A percentile compares a stretch with the other conserved stretches of the same genome.
phyloP scores from a whole-genome alignment of 92 coral and sea anemone species.

The Parazoanthus atlanticus region DNA sequence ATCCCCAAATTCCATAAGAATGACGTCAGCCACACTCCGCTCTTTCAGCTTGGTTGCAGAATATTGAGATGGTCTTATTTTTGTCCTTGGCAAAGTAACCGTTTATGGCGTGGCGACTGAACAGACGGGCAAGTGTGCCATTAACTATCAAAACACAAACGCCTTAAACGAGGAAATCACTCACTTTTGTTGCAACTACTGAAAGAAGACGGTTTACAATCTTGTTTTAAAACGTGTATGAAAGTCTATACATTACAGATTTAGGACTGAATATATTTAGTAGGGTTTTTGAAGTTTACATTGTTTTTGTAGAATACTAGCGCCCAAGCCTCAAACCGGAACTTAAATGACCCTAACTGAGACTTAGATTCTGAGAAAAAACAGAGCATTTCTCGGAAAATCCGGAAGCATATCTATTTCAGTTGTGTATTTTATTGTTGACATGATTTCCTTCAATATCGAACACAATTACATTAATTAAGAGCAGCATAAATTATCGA shows the following conservation, averaged over 20 bases:
- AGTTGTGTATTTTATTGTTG: neutral
- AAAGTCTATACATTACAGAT: neutral
- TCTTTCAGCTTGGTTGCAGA: slow-evolving; percentile 30
- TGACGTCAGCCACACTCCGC: slow-evolving; percentile 16
- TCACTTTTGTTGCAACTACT: neutral
- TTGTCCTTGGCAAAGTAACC: too few species aligned
- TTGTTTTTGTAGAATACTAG: neutral
- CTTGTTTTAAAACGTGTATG: neutral
- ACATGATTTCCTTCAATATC: neutral
- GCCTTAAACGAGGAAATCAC: neutral
- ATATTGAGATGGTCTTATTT: neutral
- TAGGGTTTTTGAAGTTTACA: neutral
- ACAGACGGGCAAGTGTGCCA: neutral
- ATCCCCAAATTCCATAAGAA: slow-evolving; percentile 13
- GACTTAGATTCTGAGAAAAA: slow-evolving; percentile 39
- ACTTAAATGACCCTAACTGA: slow-evolving; percentile 4
- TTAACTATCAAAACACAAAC: too few species aligned
- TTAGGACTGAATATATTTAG: neutral
- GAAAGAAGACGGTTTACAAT: neutral
- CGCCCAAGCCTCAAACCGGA: slow-evolving; percentile 25
- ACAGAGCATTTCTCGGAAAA: slow-evolving; percentile 27
- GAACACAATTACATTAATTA: neutral
- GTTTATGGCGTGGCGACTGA: neutral
- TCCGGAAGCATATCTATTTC: slow-evolving; percentile 14
- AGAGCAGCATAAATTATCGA: neutral